phyloP scores from a whole-genome alignment of 2,113 vertebrate genomes.

The Helogale parvula region DNA sequence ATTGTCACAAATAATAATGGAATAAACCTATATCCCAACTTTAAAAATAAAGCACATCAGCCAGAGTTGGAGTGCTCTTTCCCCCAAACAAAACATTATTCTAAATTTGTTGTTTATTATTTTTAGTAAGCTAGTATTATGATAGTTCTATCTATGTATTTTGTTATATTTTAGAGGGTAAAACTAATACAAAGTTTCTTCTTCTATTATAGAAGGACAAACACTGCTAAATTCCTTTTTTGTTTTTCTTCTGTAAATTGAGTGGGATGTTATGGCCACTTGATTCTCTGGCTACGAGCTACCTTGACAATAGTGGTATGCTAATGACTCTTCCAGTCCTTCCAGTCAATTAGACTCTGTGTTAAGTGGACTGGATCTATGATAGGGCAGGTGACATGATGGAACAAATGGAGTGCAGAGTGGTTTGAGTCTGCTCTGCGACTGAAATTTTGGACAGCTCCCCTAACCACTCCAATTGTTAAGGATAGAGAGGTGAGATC shows the following conservation, averaged over 20 bases:
- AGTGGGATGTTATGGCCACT: not conserved
- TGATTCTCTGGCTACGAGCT: not conserved
- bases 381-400: too few species aligned
- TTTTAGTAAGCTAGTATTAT: not conserved
- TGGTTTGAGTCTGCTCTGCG: not conserved
- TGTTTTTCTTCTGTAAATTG: not conserved
- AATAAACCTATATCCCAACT: not conserved
- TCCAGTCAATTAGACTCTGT: not conserved
- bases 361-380: not conserved
- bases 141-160: not conserved
- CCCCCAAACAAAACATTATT: not conserved
- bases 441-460: not conserved
- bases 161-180: not conserved
- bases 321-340: not conserved
- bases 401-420: not conserved
- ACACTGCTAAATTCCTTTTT: not conserved
- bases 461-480: not conserved
- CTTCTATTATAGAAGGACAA: not conserved
- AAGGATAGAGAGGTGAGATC: not conserved
- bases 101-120: not conserved
- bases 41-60: not conserved
- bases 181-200: not conserved
- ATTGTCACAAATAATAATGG: not conserved
- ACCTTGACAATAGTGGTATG: not conserved
- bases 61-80: not conserved